These are phyloP conservation scores for Lonchura striata DNA, from an alignment of 2,113 vertebrate genomes.

Conservation along the genomic window DNA sequence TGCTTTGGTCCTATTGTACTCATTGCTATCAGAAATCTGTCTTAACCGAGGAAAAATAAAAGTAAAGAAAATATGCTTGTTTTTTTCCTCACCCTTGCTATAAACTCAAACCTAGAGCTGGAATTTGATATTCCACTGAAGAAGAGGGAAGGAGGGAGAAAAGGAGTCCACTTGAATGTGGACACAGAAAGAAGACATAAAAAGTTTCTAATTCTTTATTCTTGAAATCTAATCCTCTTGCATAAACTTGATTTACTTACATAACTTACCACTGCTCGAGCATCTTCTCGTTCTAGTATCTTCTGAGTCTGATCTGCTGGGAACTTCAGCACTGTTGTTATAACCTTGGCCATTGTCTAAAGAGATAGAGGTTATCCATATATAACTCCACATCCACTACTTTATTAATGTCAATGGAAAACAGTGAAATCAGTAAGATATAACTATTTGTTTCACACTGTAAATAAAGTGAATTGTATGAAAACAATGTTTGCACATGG, in stretches of 20 bases:
- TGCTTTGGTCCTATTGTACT: not conserved
- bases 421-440: constrained; percentile 37
- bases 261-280: constrained; percentile 81
- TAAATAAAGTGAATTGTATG: not conserved
- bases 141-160: not conserved
- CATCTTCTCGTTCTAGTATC: constrained; percentile 92
- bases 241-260: not conserved
- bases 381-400: not conserved
- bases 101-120: not conserved
- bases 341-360: constrained; percentile 99
- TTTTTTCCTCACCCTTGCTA: not conserved
- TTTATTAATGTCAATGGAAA: constrained; percentile 39
- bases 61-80: not conserved
- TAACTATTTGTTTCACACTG: not conserved
- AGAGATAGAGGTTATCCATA: not conserved
- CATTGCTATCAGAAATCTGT: not conserved
- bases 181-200: not conserved
- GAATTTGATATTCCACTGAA: not conserved
- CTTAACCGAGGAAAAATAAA: not conserved
- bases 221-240: not conserved
- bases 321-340: constrained; percentile 95
- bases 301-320: constrained; percentile 91
- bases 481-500: not conserved
- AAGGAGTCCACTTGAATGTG: not conserved
- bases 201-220: not conserved